phyloP scores from a whole-genome alignment of 2,888 invertebrate species.

The Anthophora plumipes region DNA sequence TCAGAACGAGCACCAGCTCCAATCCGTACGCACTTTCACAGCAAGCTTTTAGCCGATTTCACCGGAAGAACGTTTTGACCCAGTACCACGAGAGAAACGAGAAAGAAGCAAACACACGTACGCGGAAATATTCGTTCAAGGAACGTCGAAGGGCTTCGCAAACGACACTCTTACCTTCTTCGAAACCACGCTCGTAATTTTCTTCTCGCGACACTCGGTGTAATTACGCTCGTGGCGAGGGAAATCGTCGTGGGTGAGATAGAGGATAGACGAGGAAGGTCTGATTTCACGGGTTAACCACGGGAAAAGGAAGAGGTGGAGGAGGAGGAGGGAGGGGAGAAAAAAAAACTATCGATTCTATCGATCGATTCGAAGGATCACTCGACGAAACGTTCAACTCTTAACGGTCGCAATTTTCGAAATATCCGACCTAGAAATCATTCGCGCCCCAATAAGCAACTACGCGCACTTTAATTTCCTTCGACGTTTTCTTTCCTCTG shows the following conservation, averaged over 20 bases:
- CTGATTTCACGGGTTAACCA: too few species aligned
- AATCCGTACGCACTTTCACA: constrained; percentile 30
- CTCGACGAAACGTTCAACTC: constrained; percentile 49
- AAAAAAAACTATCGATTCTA: constrained; percentile 11
- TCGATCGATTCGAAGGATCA: constrained; percentile 26
- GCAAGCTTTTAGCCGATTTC: background rate
- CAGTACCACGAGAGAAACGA: background rate
- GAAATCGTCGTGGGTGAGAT: background rate
- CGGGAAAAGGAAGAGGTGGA: background rate
- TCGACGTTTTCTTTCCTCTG: constrained; percentile 14
- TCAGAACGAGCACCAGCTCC: background rate
- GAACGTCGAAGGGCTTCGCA: constrained; percentile 21
- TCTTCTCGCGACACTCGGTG: constrained; percentile 51
- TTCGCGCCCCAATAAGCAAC: constrained; percentile 42
- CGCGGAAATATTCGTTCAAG: background rate
- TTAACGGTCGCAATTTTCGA: constrained; percentile 56
- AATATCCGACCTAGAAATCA: constrained; percentile 51
- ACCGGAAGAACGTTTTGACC: background rate
- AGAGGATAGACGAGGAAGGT: too few species aligned
- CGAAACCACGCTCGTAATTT: constrained; percentile 29
- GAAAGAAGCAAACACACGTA: background rate
- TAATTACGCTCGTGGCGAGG: constrained; percentile 51
- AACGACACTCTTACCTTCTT: constrained; percentile 42
- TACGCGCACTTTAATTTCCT: constrained; percentile 53
- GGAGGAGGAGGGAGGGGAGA: background rate